Evolutionary conservation across 2,888 invertebrate genomes (phyloP).

Genomic region (Melanostoma scalare): DNA sequence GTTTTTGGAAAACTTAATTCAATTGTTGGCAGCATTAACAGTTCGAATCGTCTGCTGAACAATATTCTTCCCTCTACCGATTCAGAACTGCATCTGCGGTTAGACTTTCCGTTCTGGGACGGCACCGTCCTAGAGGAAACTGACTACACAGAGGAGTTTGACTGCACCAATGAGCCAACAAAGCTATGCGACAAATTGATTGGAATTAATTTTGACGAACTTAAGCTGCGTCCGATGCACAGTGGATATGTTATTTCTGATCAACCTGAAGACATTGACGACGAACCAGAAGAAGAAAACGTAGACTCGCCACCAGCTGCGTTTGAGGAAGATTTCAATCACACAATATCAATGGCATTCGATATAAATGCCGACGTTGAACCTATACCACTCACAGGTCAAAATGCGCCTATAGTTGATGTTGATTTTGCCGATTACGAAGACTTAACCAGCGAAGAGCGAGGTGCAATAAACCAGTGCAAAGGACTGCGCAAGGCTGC

Average conservation of each 20-base stretch:
- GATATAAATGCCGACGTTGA: constrained; percentile 86
- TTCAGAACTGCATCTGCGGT: constrained; percentile 79
- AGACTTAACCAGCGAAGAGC: constrained; percentile 81
- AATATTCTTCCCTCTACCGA: constrained; percentile 84
- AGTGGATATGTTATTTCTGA: constrained; percentile 80
- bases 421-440: constrained; percentile 82
- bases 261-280: constrained; percentile 77
- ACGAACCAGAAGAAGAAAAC: constrained; percentile 72
- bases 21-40: constrained; percentile 85
- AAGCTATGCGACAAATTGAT: constrained; percentile 75
- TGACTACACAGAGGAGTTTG: constrained; percentile 74
- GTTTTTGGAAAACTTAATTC: constrained; percentile 85
- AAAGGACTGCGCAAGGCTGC: constrained; percentile 80
- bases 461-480: constrained; percentile 79
- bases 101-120: constrained; percentile 79
- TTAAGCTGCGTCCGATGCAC: constrained; percentile 78
- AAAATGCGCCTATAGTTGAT: constrained; percentile 76
- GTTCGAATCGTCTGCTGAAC: constrained; percentile 85
- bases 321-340: constrained; percentile 80
- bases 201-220: constrained; percentile 74
- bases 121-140: constrained; percentile 61
- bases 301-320: constrained; percentile 79
- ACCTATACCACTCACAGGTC: constrained; percentile 83
- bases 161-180: constrained; percentile 59
- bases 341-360: constrained; percentile 85